These are phyloP conservation scores for Caenorhabditis tropicalis DNA, from an alignment of 1,140 invertebrate genomes.

Conservation along the genomic window DNA sequence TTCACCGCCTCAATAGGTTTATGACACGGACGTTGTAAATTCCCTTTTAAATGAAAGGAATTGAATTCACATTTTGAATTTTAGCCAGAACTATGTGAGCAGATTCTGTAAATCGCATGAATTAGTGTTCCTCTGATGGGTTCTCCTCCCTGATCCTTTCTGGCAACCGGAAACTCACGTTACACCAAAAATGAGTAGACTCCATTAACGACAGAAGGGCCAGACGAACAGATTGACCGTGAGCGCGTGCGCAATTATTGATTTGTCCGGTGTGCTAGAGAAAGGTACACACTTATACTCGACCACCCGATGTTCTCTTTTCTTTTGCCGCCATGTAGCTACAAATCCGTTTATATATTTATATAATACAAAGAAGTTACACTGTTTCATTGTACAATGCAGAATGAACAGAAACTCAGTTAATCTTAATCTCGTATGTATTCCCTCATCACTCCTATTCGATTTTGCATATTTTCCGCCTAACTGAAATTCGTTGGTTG, in stretches of 20 bases:
- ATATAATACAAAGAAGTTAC: not conserved
- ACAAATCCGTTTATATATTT: not conserved
- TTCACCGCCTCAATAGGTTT: constrained; percentile 3
- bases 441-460: constrained; percentile 1
- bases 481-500: not conserved
- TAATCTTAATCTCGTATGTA: not conserved
- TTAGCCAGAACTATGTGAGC: too few relatives aligned
- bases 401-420: constrained; percentile 15
- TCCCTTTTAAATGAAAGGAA: not conserved
- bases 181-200: not conserved
- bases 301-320: not conserved
- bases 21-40: not conserved
- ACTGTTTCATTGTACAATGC: not conserved
- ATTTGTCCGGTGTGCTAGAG: not conserved
- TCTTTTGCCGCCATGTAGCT: not conserved
- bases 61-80: too few relatives aligned
- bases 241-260: constrained; percentile 39
- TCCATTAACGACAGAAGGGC: not conserved
- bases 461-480: constrained; percentile 34
- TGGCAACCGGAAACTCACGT: constrained; percentile 14
- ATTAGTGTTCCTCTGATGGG: too few relatives aligned
- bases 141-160: too few relatives aligned
- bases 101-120: too few relatives aligned
- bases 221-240: constrained; percentile 23
- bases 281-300: not conserved